Evolutionary conservation across 2,888 invertebrate genomes (phyloP), one percentile per base, ranked within the genome.

Genomic region (Saturnia japonica): DNA sequence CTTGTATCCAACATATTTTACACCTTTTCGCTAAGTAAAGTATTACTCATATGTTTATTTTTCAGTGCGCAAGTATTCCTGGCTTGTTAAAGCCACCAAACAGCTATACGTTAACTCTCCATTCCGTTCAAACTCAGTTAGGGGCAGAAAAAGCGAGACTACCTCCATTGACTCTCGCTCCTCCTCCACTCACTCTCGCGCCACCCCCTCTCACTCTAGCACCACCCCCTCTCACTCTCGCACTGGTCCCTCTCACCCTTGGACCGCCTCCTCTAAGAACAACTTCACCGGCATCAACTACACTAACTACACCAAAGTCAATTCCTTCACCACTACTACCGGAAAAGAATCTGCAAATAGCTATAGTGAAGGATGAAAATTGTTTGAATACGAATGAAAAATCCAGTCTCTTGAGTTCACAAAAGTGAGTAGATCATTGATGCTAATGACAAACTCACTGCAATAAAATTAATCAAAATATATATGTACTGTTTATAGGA

Each of bases 51-150:
- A 28, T 25, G 43, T n/a, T 45, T 43, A 73, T 66, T 73, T 91
- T 91, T 68, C 88, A 95, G 92, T 95, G 95, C 76, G 81, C 91
- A 78, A 96, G 96, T 78, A 95, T 96, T 80, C 96, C 96, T 72
- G 96, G 96, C 12, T 89, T 96, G 70, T 86, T 96, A 68, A 96
- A 96, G 79, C 96, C 96, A 22, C 96, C 96, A 51, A 95, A 95
- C 81, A 95, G 95, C 78, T 91, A 94, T 75, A 94, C 94, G 0
- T 73, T 94, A 69, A 94, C 94, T 1, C 85, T 94, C 0, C 94
- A 94, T 74, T 91, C 92, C 1, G 91, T 91, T 19, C 87, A 90
- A 69, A 85, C 90, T 4, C 90, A 90, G 70, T 80, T 93, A 70
- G 84, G 91, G 25, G 74, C 92, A 28, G 94, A 94, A 69, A 94